Conservation (phyloP, 2,797 vertebrate species). For the Thamnophis elegans region DNA sequence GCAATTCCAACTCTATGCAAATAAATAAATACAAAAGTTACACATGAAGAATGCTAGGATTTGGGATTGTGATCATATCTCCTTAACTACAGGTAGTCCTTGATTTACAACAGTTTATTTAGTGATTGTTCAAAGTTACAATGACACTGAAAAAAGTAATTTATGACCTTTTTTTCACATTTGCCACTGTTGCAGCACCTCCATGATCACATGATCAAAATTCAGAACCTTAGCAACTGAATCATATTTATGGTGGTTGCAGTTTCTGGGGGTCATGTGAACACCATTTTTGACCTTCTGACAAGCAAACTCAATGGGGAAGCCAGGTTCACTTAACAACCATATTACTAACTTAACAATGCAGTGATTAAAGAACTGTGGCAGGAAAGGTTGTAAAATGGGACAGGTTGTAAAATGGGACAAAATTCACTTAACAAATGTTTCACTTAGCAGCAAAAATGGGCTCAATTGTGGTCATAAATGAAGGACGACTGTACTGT, state of each 20-base stretch:
- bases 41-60: neutral
- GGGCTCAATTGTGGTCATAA: neutral
- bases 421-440: neutral
- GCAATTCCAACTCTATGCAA: neutral
- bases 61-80: no score
- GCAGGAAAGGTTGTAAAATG: neutral
- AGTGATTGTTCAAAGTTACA: no score
- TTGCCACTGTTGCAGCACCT: neutral
- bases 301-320: neutral
- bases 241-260: neutral
- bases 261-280: accelerated
- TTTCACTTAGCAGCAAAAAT: neutral
- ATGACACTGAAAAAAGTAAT: no score
- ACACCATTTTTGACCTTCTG: neutral
- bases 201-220: neutral
- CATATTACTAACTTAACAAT: neutral
- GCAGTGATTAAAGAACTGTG: neutral
- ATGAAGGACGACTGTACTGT: neutral
- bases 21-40: neutral
- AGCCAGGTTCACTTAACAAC: neutral
- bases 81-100: neutral
- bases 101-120: no score
- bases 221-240: neutral
- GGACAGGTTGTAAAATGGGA: neutral
- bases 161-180: neutral